Evolutionary conservation across 2,113 vertebrate genomes (phyloP).

Genomic region (Tauraco erythrolophus): DNA sequence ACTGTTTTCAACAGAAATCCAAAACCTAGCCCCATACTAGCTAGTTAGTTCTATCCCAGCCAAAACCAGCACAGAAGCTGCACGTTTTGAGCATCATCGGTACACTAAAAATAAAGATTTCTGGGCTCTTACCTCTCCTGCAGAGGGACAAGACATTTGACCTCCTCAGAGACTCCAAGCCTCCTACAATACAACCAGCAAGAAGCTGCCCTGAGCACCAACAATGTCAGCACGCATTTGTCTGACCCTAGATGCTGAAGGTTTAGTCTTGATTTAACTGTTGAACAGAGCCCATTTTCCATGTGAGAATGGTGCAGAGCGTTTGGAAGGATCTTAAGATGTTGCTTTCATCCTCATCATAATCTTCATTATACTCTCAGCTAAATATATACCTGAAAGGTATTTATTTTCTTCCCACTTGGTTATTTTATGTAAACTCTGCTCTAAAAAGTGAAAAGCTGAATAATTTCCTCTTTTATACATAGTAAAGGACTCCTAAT

Average conservation of each 20-base stretch:
- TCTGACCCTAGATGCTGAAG: neutral
- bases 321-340: neutral
- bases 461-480: neutral
- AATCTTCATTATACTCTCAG: neutral
- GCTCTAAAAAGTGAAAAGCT: neutral
- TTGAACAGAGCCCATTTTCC: neutral
- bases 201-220: neutral
- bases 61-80: neutral
- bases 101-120: neutral
- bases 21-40: too few species aligned
- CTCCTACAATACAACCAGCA: neutral
- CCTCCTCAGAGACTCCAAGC: neutral
- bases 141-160: neutral
- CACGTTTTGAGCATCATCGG: neutral
- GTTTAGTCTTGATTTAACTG: neutral
- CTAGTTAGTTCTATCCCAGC: too few species aligned
- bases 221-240: neutral
- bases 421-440: neutral
- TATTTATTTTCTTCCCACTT: neutral
- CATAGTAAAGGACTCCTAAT: neutral
- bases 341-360: neutral
- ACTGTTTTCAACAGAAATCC: too few species aligned
- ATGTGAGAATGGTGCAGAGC: neutral
- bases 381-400: neutral
- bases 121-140: neutral